Base-by-base conservation (phyloP, 1,140 invertebrate species). In the Cydia pomonella region DNA sequence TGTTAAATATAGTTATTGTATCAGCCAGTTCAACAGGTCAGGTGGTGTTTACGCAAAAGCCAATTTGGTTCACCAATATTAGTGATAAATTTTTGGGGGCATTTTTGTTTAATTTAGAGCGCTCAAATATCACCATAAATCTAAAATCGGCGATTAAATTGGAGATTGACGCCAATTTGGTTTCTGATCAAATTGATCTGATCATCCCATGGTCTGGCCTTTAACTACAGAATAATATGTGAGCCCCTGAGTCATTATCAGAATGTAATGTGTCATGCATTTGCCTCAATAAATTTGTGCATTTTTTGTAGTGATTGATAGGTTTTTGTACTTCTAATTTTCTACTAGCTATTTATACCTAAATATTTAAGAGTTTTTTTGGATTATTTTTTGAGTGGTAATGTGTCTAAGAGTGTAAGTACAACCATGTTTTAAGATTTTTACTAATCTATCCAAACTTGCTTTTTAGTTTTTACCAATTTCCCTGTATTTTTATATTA, bases 361-460 rank as follows among this genome's bases (percentile, higher is more conserved):
- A 9, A 38, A 7, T 33, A 23, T 23, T 23, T 59, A 23, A 16
- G 41, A 44, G 18, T 21, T 23, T 23, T 9, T 59, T 23, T 59
- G 9, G 23, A 59, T 21, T 9, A 23, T 7, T 59, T 59, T 59
- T 2, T 23, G 18, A 59, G 18, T 23, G 16, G 16, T 59, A 59
- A 7, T 18, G n/a, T 59, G 23, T 59, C n/a, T 59, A 21, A 59
- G 13, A 59, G n/a, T 50, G 2, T 59, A 59, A 59, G 53, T 59
- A 59, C 53, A 59, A 59, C 6, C 53, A 59, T 21, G 53, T 59
- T 59, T 50, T 59, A 59, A 23, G 53, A 23, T 59, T 12, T n/a
- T 10, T 18, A 59, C 21, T 59, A 23, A 59, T 12, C 7, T 10
- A 18, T 59, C 23, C 53, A 23, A 12, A 23, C 18, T 59, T 23